A percentile compares a stretch with the other conserved stretches of the same genome.
These are phyloP conservation scores for Zaprionus lachaisei DNA, from an alignment of 1,140 invertebrate species.

Conservation along the genomic window DNA sequence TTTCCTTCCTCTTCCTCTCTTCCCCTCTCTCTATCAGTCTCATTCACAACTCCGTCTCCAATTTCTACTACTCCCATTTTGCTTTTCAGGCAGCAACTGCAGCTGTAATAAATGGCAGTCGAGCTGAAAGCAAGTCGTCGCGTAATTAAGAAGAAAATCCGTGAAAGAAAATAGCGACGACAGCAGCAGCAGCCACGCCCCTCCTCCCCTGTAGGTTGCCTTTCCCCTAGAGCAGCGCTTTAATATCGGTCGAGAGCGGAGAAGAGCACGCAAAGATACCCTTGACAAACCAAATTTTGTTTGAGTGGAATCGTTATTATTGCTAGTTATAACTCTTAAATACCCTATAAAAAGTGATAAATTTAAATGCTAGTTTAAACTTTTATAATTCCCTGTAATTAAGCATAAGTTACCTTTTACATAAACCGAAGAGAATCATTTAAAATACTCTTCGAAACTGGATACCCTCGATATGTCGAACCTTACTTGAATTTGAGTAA, in stretches of 20 bases:
- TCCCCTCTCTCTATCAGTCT: neutral
- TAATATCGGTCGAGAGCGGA: conserved; percentile 34
- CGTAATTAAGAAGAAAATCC: conserved; percentile 77
- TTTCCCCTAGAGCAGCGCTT: conserved; percentile 26
- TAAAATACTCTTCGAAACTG: no score
- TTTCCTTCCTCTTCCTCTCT: neutral
- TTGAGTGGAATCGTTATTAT: neutral
- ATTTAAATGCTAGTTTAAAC: no score
- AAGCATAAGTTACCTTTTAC: no score
- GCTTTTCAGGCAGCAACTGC: conserved; percentile 27
- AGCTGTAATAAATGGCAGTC: conserved; percentile 38
- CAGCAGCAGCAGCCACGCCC: conserved; percentile 17
- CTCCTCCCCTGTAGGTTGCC: neutral
- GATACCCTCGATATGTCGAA: accelerated
- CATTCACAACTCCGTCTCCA: neutral
- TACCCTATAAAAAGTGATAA: neutral
- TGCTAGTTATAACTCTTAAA: neutral
- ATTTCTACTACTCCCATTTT: conserved; percentile 7
- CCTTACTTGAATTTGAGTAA: neutral
- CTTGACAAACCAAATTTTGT: neutral
- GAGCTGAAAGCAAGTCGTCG: conserved; percentile 50
- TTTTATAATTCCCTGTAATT: no score
- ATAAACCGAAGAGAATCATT: no score
- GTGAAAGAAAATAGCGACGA: conserved; percentile 26
- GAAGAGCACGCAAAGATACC: conserved; percentile 13